phyloP scores from a whole-genome alignment of 2,797 vertebrate species.

The Gephyroberyx darwinii region DNA sequence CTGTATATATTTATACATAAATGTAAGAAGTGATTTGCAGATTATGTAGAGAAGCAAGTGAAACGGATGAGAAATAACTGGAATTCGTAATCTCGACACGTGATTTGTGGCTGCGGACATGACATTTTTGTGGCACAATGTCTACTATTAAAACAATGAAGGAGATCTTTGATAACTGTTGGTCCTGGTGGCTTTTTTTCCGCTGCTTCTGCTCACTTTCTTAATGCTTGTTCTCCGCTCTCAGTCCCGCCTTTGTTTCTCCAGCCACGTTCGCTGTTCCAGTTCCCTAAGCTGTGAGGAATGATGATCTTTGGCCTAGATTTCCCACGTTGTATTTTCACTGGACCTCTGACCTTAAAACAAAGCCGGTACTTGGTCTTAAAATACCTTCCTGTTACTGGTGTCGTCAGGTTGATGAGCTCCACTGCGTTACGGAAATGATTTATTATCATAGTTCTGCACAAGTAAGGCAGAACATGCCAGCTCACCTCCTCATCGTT shows the following conservation, averaged over 20 bases:
- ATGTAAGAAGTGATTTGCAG: slow-evolving; percentile 92
- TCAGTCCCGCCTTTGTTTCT: neutral
- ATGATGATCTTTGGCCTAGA: slow-evolving; percentile 51
- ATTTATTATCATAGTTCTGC: neutral
- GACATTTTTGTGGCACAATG: slow-evolving; percentile 94
- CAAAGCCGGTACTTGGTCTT: neutral
- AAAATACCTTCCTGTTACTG: neutral
- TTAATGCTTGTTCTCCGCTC: neutral
- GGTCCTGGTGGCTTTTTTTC: slow-evolving; percentile 60
- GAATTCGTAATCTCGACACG: slow-evolving; percentile 86
- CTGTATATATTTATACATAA: slow-evolving; percentile 84
- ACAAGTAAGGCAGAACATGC: neutral
- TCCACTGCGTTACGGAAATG: neutral
- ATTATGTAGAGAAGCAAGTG: slow-evolving; percentile 88
- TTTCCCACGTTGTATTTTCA: slow-evolving; percentile 9
- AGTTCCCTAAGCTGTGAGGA: slow-evolving; percentile 39
- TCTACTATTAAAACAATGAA: slow-evolving; percentile 91
- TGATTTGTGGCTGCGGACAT: slow-evolving; percentile 93
- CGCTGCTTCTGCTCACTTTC: neutral
- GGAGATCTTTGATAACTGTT: slow-evolving; percentile 97
- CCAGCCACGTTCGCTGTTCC: neutral
- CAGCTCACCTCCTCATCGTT: neutral
- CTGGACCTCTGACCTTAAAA: neutral
- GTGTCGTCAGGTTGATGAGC: neutral
- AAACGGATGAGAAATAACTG: slow-evolving; percentile 84